Evolutionary conservation across 2,113 vertebrate genomes (phyloP).

Genomic region (Rhagologus leucostigma): DNA sequence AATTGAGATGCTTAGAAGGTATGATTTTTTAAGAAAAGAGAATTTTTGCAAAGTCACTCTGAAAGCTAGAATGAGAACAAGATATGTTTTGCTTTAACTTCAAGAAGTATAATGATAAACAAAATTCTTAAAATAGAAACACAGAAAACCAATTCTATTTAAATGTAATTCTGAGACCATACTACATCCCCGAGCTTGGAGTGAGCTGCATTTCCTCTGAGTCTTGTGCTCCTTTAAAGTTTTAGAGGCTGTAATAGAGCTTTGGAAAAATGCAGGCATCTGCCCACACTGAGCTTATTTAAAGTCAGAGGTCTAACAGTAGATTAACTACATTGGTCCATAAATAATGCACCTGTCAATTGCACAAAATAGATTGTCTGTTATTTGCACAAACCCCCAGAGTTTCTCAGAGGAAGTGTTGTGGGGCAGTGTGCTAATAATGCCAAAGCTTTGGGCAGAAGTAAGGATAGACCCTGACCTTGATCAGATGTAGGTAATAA

Average conservation of each 20-base stretch:
- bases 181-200: not conserved
- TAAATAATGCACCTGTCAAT: not conserved
- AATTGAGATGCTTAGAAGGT: not conserved
- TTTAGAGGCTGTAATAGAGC: not conserved
- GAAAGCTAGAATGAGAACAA: not conserved
- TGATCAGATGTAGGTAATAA: not conserved
- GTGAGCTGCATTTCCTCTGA: not conserved
- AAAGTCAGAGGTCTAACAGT: not conserved
- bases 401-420: not conserved
- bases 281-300: not conserved
- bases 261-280: not conserved
- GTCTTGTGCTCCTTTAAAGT: not conserved
- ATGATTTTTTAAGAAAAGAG: not conserved
- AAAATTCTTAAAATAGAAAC: not conserved
- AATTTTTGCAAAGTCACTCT: not conserved
- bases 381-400: not conserved
- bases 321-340: not conserved
- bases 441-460: not conserved
- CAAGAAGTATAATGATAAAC: not conserved
- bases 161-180: not conserved
- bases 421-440: not conserved
- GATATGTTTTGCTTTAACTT: not conserved
- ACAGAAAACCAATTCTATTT: not conserved
- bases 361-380: not conserved
- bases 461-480: not conserved